Percentiles rank a stretch among this genome's conserved stretches.
phyloP scores from a whole-genome alignment of 2,888 invertebrate genomes.

The Ernsta delagoae region DNA sequence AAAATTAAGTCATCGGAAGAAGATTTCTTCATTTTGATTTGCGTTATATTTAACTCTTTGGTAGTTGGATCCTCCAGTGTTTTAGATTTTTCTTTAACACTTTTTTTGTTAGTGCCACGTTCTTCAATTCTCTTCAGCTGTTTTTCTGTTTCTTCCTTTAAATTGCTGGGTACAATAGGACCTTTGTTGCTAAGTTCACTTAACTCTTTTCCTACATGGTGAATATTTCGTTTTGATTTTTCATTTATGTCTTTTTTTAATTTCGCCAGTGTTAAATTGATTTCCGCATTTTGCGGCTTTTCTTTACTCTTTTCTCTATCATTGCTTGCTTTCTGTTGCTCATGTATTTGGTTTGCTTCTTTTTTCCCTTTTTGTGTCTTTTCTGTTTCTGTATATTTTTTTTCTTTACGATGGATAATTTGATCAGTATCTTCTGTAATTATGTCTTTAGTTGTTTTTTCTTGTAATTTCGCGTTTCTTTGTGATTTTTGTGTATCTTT shows the following conservation, averaged over 20 bases:
- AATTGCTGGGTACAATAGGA: constrained; percentile 2
- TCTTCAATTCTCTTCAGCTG: constrained; percentile 34
- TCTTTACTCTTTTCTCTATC: constrained; percentile 36
- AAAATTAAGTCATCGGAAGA: constrained; percentile 53
- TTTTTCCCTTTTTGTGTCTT: constrained; percentile 20
- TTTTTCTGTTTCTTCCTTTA: constrained; percentile 33
- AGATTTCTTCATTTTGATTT: constrained; percentile 47
- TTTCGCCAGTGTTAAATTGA: constrained; percentile 3
- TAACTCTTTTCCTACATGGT: constrained; percentile 16
- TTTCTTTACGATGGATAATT: constrained; percentile 19
- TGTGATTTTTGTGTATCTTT: constrained; percentile 26
- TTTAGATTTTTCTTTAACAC: neutral
- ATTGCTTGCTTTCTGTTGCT: constrained; percentile 21
- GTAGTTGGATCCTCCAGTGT: constrained; percentile 39
- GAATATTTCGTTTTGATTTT: constrained; percentile 25
- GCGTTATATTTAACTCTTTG: constrained; percentile 48
- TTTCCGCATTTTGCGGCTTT: constrained; percentile 32
- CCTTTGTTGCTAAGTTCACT: constrained; percentile 29
- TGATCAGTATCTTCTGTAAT: constrained; percentile 1
- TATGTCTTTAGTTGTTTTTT: constrained; percentile 25
- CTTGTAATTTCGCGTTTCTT: constrained; percentile 26
- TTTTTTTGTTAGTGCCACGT: constrained; percentile 4
- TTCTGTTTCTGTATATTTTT: constrained; percentile 24
- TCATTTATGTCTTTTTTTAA: constrained; percentile 23
- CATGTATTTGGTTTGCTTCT: constrained; percentile 21